Base-by-base conservation (phyloP, 2,113 vertebrate species). In the Balaeniceps rex region DNA sequence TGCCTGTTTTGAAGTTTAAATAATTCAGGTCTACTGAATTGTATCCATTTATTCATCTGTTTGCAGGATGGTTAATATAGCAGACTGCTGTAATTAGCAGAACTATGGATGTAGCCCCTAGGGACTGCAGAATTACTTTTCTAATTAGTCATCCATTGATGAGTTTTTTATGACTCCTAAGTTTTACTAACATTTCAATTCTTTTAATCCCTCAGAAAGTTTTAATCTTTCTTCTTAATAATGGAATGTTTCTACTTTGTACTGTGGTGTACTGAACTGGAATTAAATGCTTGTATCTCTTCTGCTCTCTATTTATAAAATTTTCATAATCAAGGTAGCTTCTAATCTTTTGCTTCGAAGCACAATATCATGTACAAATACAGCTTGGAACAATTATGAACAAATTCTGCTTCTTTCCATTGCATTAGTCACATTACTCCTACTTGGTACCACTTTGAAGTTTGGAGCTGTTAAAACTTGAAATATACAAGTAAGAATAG, bases 111-210 rank as follows among this genome's bases (percentile, higher is more conserved):
- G 66, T 88, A 69, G 44, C 60, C 83, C 87, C 49, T 74, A 49
- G 26, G 66, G 66, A 82, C 42, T 63, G 11, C 36, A 88, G 42
- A 94, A 90, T 69, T 65, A 64, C 75, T 96, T 97, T 93, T 76
- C 83, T 83, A 46, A 94, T 97, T 89, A 90, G 57, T 78, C 61
- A 81, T 93, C 29, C 42, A 16, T 79, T 88, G 42, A 69, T 74
- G 60, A 81, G 70, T 31, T 94, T 82, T 94, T 87, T 87, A 66
- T 72, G 38, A 65, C 46, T 93, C 36, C 22, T 28, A 16, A 83
- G 19, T 97, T 97, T 85, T 96, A 57, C 38, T 84, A 94, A 80
- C 68, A 75, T 91, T 92, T 94, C 33, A 79, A 2, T 95, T 94
- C 9, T 70, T 85, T 80, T 83, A 88, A 83, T 93, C 51, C 68